phyloP scores from a whole-genome alignment of 2,888 invertebrate genomes.

The Elmis aenea region DNA sequence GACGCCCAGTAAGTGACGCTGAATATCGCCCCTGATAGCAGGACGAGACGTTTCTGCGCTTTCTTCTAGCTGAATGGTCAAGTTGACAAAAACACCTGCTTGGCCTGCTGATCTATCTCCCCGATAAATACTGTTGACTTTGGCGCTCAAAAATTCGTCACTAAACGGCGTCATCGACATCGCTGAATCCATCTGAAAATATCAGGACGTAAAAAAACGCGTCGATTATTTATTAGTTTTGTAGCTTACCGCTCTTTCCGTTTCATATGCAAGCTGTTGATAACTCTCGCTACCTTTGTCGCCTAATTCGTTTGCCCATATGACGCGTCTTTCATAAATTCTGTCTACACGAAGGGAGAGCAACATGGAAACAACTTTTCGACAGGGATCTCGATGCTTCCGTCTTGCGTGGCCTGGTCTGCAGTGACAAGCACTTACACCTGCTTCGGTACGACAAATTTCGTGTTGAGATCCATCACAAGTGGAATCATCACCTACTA shows the following conservation, averaged over 20 bases:
- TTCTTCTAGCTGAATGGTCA: slow-evolving; percentile 76
- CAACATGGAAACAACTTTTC: slow-evolving; percentile 71
- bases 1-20: slow-evolving; percentile 78
- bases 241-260: slow-evolving; percentile 74
- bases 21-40: slow-evolving; percentile 69
- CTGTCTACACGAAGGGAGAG: slow-evolving; percentile 78
- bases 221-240: neutral
- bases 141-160: slow-evolving; percentile 76
- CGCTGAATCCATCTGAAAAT: slow-evolving; percentile 75
- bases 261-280: slow-evolving; percentile 78
- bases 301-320: slow-evolving; percentile 70
- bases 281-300: slow-evolving; percentile 77
- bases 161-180: slow-evolving; percentile 91
- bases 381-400: slow-evolving; percentile 70
- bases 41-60: slow-evolving; percentile 66
- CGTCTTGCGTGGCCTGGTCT: slow-evolving; percentile 70
- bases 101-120: slow-evolving; percentile 64
- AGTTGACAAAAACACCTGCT: slow-evolving; percentile 77
- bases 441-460: slow-evolving; percentile 78
- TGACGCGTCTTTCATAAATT: slow-evolving; percentile 72
- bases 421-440: slow-evolving; percentile 86
- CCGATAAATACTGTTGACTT: slow-evolving; percentile 72
- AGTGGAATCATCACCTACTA: slow-evolving; percentile 87
- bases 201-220: slow-evolving; percentile 9
- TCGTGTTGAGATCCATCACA: slow-evolving; percentile 86